These are phyloP conservation scores for western clawed frog (Xenopus tropicalis) DNA, from an alignment of 2,113 vertebrate genomes.

Conservation along the genomic window DNA sequence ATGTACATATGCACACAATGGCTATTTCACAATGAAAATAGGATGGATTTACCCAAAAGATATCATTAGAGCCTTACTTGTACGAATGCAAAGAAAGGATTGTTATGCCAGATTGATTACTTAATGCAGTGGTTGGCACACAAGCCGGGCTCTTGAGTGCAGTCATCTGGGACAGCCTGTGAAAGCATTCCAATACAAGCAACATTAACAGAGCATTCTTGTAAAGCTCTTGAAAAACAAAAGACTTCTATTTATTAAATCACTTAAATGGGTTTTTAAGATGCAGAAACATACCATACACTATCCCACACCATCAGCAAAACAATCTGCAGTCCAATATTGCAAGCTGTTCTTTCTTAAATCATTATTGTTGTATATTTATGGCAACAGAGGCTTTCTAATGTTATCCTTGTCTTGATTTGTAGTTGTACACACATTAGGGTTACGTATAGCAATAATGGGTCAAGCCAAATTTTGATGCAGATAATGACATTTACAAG, in stretches of 20 bases:
- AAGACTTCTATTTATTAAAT: slow-evolving; percentile 20
- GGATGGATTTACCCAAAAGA: background rate
- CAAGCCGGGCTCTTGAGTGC: slow-evolving; percentile 1
- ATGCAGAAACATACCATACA: slow-evolving; percentile 1
- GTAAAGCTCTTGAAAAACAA: slow-evolving; percentile 20
- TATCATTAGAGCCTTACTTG: background rate
- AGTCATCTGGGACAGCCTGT: slow-evolving; percentile 26
- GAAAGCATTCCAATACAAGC: slow-evolving; percentile 27
- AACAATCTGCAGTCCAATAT: background rate
- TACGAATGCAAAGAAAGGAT: background rate
- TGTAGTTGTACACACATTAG: too few species aligned
- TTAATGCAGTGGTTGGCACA: slow-evolving; percentile 27
- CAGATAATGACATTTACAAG: too few species aligned
- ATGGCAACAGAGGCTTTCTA: background rate
- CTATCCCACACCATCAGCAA: background rate
- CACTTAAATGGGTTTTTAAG: slow-evolving; percentile 12
- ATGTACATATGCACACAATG: background rate
- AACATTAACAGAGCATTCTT: slow-evolving; percentile 19
- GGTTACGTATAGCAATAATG: too few species aligned
- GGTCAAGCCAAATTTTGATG: too few species aligned
- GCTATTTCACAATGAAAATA: background rate
- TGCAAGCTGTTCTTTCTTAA: background rate
- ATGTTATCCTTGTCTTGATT: too few species aligned
- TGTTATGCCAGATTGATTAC: slow-evolving; percentile 20
- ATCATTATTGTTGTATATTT: background rate